Conservation (phyloP, 2,113 vertebrate genomes). For the Myiagra hebetior region DNA sequence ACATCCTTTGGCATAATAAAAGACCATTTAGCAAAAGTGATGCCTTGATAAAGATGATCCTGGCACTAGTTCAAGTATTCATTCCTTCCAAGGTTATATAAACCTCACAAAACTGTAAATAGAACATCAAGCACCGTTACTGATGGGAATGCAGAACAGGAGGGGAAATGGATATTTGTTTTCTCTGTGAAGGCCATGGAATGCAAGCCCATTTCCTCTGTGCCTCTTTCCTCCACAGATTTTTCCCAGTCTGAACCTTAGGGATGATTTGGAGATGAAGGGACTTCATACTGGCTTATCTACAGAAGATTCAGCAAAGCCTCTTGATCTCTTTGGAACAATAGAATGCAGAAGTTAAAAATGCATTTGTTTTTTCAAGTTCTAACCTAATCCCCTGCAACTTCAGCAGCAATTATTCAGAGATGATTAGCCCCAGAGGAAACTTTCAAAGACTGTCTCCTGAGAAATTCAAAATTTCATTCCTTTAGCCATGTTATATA, state of each 20-base stretch:
- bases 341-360: conserved; percentile 1
- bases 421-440: neutral
- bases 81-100: conserved; percentile 56
- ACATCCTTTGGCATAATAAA: conserved; percentile 36
- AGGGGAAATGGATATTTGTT: conserved; percentile 69
- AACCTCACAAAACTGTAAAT: conserved; percentile 54
- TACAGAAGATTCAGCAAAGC: conserved; percentile 51
- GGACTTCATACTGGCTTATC: conserved; percentile 45
- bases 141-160: conserved; percentile 52
- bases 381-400: neutral
- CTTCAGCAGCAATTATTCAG: conserved; percentile 25
- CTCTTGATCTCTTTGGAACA: conserved; percentile 25
- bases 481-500: neutral
- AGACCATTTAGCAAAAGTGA: conserved; percentile 44
- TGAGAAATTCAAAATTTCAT: neutral
- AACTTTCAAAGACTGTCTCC: neutral
- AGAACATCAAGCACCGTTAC: conserved; percentile 43
- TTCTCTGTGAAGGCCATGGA: conserved; percentile 62
- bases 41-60: conserved; percentile 24
- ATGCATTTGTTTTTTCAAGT: conserved; percentile 36
- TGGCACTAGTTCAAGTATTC: conserved; percentile 32
- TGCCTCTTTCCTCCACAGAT: neutral
- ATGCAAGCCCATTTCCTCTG: conserved; percentile 68
- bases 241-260: conserved; percentile 30
- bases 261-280: conserved; percentile 43